Percentiles rank a stretch among this genome's conserved stretches.
These are phyloP conservation scores for Synergus japonicus DNA, from an alignment of 2,888 invertebrate genomes.

Conservation along the genomic window DNA sequence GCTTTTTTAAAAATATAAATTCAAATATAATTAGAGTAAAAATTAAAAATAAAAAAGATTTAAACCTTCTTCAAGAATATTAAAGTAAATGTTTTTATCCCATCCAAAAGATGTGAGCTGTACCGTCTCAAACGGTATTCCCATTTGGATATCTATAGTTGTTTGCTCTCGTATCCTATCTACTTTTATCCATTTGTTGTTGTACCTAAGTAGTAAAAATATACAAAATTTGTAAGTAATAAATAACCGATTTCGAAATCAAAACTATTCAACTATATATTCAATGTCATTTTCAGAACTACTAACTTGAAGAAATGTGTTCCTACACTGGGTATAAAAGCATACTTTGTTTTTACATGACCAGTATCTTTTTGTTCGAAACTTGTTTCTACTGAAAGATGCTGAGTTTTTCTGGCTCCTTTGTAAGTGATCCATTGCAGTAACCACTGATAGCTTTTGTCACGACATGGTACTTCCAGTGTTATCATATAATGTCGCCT, in stretches of 20 bases:
- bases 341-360: slow-evolving; percentile 92
- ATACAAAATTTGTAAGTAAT: neutral
- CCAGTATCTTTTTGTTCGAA: slow-evolving; percentile 95
- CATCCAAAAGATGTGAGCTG: slow-evolving; percentile 94
- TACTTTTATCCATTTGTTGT: slow-evolving; percentile 92
- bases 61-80: slow-evolving; percentile 93
- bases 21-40: neutral
- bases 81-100: slow-evolving; percentile 89
- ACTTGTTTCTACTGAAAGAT: slow-evolving; percentile 96
- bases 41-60: slow-evolving; percentile 35
- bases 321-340: slow-evolving; percentile 97
- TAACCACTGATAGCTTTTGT: slow-evolving; percentile 98
- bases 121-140: slow-evolving; percentile 96
- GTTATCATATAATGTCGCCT: slow-evolving; percentile 96
- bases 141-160: slow-evolving; percentile 95
- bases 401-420: slow-evolving; percentile 93
- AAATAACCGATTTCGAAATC: too few species aligned
- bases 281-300: neutral
- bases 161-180: slow-evolving; percentile 95
- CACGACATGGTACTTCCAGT: slow-evolving; percentile 96
- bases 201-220: slow-evolving; percentile 78
- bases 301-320: slow-evolving; percentile 90
- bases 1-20: neutral
- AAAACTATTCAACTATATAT: neutral
- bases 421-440: slow-evolving; percentile 95